phyloP scores from a whole-genome alignment of 2,888 invertebrate genomes.

The Trichogramma evanescens region DNA sequence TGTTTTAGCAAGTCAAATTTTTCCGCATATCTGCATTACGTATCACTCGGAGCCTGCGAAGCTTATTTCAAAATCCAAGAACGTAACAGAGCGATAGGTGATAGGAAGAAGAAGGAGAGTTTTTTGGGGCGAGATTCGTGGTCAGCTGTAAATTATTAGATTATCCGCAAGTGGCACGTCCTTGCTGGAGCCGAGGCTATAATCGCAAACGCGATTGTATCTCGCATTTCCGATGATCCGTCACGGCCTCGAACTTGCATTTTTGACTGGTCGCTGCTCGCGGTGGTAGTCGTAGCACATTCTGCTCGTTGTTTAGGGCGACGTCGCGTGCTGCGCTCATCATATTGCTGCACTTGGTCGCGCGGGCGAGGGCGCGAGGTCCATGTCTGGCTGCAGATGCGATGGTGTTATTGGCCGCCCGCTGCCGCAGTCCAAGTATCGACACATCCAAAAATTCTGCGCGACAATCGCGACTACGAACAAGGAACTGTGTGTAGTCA shows the following conservation, averaged over 20 bases:
- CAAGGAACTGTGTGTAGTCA: too few species aligned
- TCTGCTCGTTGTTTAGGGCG: not conserved
- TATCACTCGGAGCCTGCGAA: too few species aligned
- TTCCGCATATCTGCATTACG: too few species aligned
- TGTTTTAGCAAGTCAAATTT: too few species aligned
- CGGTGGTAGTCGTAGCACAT: not conserved
- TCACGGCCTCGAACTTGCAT: slow-evolving; percentile 3
- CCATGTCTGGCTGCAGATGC: slow-evolving; percentile 1
- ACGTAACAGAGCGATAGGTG: too few species aligned
- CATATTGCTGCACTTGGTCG: too few species aligned
- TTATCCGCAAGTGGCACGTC: not conserved
- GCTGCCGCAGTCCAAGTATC: not conserved
- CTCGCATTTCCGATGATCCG: too few species aligned
- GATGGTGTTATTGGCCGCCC: slow-evolving; percentile 1
- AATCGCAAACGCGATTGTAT: not conserved
- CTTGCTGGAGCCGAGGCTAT: not conserved
- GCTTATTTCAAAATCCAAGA: too few species aligned
- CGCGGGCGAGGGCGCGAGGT: not conserved
- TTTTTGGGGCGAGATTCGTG: too few species aligned
- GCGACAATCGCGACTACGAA: too few species aligned
- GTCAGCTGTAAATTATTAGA: too few species aligned
- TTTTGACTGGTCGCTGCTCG: slow-evolving; percentile 4
- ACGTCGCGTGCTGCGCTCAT: not conserved
- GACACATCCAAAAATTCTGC: not conserved
- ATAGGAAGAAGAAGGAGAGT: too few species aligned